These are phyloP conservation scores for Coptodon rendalli DNA, from an alignment of 2,113 vertebrate genomes.

Conservation along the genomic window DNA sequence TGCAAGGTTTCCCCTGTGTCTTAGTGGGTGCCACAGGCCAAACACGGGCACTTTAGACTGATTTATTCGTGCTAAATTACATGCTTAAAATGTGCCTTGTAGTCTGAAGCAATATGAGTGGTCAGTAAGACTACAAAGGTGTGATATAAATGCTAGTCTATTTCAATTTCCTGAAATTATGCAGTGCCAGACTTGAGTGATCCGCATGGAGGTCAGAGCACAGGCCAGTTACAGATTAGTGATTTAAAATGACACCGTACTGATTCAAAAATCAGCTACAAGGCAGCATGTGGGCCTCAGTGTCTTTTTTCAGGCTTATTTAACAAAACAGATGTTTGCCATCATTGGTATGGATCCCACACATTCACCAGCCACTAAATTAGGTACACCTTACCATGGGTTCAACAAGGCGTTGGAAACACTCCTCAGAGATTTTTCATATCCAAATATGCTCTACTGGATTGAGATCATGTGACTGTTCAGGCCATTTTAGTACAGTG, in stretches of 20 bases:
- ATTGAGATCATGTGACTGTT: not conserved
- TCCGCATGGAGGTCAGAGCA: not conserved
- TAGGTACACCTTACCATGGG: not conserved
- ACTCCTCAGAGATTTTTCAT: not conserved
- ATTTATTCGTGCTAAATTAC: rapidly evolving
- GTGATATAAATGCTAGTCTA: not conserved
- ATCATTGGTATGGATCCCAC: not conserved
- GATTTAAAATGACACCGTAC: not conserved
- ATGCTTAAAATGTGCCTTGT: not conserved
- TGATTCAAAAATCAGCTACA: not conserved
- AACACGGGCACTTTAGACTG: not conserved
- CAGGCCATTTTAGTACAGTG: not conserved
- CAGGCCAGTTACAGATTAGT: not conserved
- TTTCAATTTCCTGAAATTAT: not conserved
- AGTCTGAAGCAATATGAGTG: not conserved
- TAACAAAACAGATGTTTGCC: not conserved
- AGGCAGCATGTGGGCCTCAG: not conserved
- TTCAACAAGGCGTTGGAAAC: not conserved
- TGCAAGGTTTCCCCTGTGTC: not conserved
- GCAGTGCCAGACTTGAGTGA: not conserved
- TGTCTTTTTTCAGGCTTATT: not conserved
- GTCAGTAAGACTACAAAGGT: not conserved
- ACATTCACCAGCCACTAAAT: not conserved
- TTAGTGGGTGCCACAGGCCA: not conserved
- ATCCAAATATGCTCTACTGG: not conserved